phyloP scores from a whole-genome alignment of 1,140 invertebrate genomes.

The Drosophila burlai region DNA sequence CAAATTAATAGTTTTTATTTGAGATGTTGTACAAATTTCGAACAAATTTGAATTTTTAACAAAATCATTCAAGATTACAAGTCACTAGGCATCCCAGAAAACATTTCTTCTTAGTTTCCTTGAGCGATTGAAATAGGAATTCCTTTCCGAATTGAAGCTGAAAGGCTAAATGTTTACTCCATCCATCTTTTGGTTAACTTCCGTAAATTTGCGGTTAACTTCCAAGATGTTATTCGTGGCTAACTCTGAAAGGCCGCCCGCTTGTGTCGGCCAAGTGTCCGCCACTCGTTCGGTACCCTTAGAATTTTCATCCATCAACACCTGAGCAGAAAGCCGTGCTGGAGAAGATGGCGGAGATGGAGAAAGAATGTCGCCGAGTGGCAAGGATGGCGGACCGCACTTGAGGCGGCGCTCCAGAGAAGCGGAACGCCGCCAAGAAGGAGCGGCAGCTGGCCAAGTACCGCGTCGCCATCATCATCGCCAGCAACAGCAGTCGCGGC shows the following conservation, averaged over 20 bases:
- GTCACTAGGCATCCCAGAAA: not conserved
- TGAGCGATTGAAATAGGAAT: not conserved
- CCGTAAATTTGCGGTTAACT: constrained; percentile 13
- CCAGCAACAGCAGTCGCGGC: not conserved
- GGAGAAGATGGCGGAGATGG: constrained; percentile 6
- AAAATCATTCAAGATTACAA: not conserved
- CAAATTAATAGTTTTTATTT: not conserved
- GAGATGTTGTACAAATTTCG: not conserved
- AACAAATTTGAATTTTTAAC: too few species aligned
- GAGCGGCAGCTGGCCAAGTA: constrained; percentile 77
- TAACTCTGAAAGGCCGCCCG: constrained; percentile 23
- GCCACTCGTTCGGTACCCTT: constrained; percentile 33
- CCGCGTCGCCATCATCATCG: constrained; percentile 47
- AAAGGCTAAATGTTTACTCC: not conserved
- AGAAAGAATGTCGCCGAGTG: constrained; percentile 46
- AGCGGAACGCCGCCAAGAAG: constrained; percentile 34
- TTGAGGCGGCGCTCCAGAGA: constrained; percentile 58
- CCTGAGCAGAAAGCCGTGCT: constrained; percentile 48
- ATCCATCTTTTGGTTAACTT: not conserved
- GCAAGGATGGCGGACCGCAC: constrained; percentile 56
- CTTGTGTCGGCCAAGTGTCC: constrained; percentile 35
- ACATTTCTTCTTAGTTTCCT: not conserved
- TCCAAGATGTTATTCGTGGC: constrained; percentile 21
- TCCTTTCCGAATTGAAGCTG: not conserved
- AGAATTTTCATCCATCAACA: constrained; percentile 70